These are phyloP conservation scores for Xanthia icteritia DNA, from an alignment of 2,888 invertebrate species.

Conservation along the genomic window DNA sequence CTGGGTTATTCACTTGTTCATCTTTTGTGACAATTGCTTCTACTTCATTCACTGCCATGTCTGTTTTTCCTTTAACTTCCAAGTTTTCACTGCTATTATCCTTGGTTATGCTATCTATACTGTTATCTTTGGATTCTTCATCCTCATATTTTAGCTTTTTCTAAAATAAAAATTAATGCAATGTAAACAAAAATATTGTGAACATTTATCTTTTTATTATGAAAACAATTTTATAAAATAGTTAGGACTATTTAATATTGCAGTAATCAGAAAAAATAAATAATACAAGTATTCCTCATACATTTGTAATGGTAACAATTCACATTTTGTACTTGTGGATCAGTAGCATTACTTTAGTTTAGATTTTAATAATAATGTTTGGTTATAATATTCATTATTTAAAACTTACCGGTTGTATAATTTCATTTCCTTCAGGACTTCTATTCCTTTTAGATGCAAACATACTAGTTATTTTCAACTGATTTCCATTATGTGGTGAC, in stretches of 20 bases:
- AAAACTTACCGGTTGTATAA: slow-evolving; percentile 49
- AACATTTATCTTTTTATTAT: neutral
- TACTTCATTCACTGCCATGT: neutral
- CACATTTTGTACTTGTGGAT: neutral
- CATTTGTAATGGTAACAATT: too few relatives aligned
- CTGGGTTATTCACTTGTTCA: slow-evolving; percentile 4
- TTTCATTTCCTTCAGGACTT: slow-evolving; percentile 63
- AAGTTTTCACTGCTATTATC: slow-evolving; percentile 20
- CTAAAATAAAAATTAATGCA: slow-evolving; percentile 65
- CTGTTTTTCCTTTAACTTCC: slow-evolving; percentile 4
- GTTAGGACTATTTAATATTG: neutral
- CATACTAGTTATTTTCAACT: slow-evolving; percentile 77
- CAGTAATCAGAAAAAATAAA: neutral
- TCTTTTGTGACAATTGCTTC: neutral
- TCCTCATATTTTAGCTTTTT: slow-evolving; percentile 75
- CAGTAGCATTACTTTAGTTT: neutral
- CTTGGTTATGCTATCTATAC: neutral
- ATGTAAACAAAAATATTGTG: neutral
- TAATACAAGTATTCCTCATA: neutral
- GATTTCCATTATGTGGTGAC: slow-evolving; percentile 57
- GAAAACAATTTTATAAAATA: neutral
- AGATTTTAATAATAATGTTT: neutral
- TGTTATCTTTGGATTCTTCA: slow-evolving; percentile 33
- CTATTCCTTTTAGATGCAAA: slow-evolving; percentile 76
- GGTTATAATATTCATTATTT: neutral